A percentile compares a stretch with the other conserved stretches of the same genome.
Conservation (phyloP, 2,888 invertebrate genomes). For the Argyresthia albistria region DNA sequence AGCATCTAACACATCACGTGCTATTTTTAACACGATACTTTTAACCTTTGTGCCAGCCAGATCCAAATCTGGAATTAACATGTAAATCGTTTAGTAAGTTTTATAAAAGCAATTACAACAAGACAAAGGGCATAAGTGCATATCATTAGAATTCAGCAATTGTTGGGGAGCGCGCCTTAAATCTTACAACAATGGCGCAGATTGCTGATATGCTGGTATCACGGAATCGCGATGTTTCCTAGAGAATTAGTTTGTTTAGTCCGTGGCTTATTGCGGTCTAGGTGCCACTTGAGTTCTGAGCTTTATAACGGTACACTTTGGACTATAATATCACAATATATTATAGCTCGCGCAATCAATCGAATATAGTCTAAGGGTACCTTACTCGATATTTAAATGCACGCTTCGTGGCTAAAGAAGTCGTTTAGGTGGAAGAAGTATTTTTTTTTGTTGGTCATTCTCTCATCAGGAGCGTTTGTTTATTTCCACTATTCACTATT, state of each 20-base stretch:
- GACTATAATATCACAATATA: too few species aligned
- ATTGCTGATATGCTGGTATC: constrained; percentile 47
- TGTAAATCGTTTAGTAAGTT: constrained; percentile 49
- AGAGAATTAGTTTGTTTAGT: constrained; percentile 49
- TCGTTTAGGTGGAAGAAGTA: too few species aligned
- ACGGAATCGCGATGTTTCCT: constrained; percentile 36
- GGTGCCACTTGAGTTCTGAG: too few species aligned
- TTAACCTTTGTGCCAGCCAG: constrained; percentile 31
- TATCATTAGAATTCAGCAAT: constrained; percentile 22
- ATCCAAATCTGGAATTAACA: constrained; percentile 29
- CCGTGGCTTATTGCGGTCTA: too few species aligned
- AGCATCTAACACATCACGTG: not conserved
- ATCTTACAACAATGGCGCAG: constrained; percentile 52
- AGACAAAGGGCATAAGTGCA: constrained; percentile 37
- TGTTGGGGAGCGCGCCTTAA: constrained; percentile 26
- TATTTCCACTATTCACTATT: too few species aligned
- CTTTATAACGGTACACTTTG: too few species aligned
- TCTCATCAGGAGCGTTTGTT: too few species aligned
- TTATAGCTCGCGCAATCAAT: too few species aligned
- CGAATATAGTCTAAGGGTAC: too few species aligned
- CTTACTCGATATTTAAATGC: too few species aligned
- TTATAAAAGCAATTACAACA: constrained; percentile 51
- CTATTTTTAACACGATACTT: not conserved
- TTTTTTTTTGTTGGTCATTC: too few species aligned
- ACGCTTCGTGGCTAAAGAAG: too few species aligned